Conservation (phyloP, 1,140 invertebrate species). For the Anastrepha ludens region DNA sequence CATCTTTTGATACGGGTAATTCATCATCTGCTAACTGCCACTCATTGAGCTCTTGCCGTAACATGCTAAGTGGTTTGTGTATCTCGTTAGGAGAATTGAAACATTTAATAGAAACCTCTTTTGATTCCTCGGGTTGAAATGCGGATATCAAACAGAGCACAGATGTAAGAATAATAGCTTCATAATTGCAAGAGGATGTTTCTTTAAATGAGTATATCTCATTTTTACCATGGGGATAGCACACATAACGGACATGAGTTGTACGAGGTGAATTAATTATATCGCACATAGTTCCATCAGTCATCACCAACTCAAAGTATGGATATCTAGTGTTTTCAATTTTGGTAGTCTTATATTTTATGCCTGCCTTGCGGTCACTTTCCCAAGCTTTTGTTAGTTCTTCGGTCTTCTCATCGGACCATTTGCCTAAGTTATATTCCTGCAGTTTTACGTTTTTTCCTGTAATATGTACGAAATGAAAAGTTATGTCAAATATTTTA, state of each 20-base stretch:
- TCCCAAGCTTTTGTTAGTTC: constrained; percentile 74
- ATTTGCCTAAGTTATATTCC: constrained; percentile 88
- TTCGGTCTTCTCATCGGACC: constrained; percentile 79
- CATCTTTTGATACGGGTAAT: constrained; percentile 63
- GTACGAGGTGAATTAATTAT: constrained; percentile 87
- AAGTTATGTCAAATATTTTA: constrained; percentile 54
- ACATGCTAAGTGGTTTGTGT: constrained; percentile 83
- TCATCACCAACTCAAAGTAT: constrained; percentile 87
- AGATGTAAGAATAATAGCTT: constrained; percentile 90
- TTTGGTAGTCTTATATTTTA: constrained; percentile 80
- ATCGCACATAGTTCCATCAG: constrained; percentile 92
- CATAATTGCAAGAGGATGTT: constrained; percentile 94
- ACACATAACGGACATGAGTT: constrained; percentile 89
- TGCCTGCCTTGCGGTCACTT: constrained; percentile 74
- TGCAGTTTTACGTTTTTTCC: constrained; percentile 86
- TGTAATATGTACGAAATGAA: constrained; percentile 58
- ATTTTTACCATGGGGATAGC: constrained; percentile 89
- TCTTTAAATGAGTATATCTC: constrained; percentile 96
- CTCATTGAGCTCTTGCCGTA: constrained; percentile 82
- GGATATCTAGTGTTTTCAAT: constrained; percentile 91
- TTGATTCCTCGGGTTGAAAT: constrained; percentile 88
- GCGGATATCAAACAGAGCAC: constrained; percentile 91
- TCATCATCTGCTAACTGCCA: constrained; percentile 73
- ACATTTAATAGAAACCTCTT: constrained; percentile 89
- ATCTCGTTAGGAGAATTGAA: constrained; percentile 82